Conservation (phyloP, 2,888 invertebrate species). For the Nycteola revayana region DNA sequence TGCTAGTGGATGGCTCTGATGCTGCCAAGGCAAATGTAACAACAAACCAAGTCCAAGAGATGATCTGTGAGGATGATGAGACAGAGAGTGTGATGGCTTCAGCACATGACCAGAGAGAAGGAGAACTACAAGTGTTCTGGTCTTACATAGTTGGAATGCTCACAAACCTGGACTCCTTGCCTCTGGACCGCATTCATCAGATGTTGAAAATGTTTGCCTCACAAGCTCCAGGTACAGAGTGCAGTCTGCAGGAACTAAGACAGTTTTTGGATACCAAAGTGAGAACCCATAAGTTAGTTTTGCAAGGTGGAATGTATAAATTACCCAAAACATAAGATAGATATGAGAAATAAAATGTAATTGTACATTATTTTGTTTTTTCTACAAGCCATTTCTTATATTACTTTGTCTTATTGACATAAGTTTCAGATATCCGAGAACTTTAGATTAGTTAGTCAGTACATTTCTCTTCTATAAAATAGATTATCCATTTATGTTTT, state of each 20-base stretch:
- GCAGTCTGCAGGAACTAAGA: conserved; percentile 92
- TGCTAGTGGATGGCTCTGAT: conserved; percentile 85
- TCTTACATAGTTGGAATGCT: conserved; percentile 98
- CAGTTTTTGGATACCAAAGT: conserved; percentile 96
- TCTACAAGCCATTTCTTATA: too few relatives aligned
- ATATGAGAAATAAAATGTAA: conserved; percentile 1
- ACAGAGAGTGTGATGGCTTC: conserved; percentile 97
- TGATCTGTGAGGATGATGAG: conserved; percentile 94
- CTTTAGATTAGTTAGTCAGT: too few relatives aligned
- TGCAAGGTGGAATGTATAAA: conserved; percentile 93
- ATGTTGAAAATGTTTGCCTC: conserved; percentile 98
- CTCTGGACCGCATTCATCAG: conserved; percentile 95
- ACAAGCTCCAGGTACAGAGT: conserved; percentile 94
- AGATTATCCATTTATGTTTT: too few relatives aligned
- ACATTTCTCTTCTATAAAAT: too few relatives aligned
- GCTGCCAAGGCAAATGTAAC: conserved; percentile 79
- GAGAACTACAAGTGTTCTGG: conserved; percentile 97
- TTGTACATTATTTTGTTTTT: not conserved
- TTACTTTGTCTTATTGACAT: conserved; percentile 2
- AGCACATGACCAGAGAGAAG: conserved; percentile 95
- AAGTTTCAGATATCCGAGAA: too few relatives aligned
- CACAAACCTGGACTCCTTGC: conserved; percentile 95
- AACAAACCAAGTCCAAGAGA: conserved; percentile 80
- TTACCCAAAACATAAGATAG: conserved; percentile 86
- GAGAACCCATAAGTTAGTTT: conserved; percentile 92